A percentile compares a stretch with the other conserved stretches of the same genome.
phyloP scores from a whole-genome alignment of 2,888 invertebrate species.

The Hofmannophila pseudospretella region DNA sequence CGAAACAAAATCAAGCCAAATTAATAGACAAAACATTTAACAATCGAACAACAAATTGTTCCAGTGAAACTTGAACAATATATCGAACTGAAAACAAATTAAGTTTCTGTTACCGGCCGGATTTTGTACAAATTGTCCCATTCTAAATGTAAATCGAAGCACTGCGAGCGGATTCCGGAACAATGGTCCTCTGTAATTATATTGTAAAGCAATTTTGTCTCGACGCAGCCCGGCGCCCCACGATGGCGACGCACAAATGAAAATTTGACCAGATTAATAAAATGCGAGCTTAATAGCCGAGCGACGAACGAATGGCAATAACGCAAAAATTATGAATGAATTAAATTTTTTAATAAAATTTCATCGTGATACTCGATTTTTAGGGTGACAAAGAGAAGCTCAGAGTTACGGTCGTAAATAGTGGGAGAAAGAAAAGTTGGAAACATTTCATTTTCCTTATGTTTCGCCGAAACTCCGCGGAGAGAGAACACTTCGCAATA shows the following conservation, averaged over 20 bases:
- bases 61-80: conserved; percentile 19
- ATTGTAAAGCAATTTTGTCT: conserved; percentile 67
- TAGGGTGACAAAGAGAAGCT: conserved; percentile 7
- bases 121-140: conserved; percentile 37
- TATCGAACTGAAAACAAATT: conserved; percentile 26
- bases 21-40: conserved; percentile 1
- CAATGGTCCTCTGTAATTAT: conserved; percentile 63
- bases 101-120: conserved; percentile 27
- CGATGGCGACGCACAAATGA: conserved; percentile 39
- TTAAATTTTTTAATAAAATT: conserved; percentile 36
- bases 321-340: conserved; percentile 43
- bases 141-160: conserved; percentile 65
- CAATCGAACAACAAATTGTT: conserved; percentile 9
- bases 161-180: conserved; percentile 39
- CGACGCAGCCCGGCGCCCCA: conserved; percentile 22
- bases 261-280: conserved; percentile 51
- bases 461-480: conserved; percentile 9
- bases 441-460: conserved; percentile 9
- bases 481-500: conserved; percentile 20
- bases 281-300: conserved; percentile 32
- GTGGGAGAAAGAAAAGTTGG: conserved; percentile 8
- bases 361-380: conserved; percentile 11
- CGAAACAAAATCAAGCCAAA: neutral
- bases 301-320: conserved; percentile 32
- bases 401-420: conserved; percentile 8